These are phyloP conservation scores for Sebastes kiyomatsui DNA, from an alignment of 2,797 vertebrate species.

Conservation along the genomic window DNA sequence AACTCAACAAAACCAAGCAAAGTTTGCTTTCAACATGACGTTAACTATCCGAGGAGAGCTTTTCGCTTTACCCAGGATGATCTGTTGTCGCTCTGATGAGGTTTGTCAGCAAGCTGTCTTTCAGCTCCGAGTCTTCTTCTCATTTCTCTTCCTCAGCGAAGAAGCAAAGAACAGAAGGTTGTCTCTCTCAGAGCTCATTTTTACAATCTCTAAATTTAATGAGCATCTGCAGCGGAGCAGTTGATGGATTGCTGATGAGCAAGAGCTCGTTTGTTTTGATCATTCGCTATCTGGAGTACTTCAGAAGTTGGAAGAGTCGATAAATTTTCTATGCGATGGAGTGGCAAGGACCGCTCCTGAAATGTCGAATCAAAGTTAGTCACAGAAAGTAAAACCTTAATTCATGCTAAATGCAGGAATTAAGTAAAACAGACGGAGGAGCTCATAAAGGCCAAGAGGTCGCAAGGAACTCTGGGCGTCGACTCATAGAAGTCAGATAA, in stretches of 20 bases:
- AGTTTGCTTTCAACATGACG: constrained; percentile 30
- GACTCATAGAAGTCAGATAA: background rate
- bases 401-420: background rate
- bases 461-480: background rate
- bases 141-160: constrained; percentile 12
- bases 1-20: constrained; percentile 35
- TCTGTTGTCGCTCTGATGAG: constrained; percentile 23
- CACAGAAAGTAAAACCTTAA: background rate
- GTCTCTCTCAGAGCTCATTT: constrained; percentile 47
- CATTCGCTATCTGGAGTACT: constrained; percentile 42
- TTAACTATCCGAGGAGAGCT: constrained; percentile 27
- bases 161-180: constrained; percentile 44
- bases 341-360: constrained; percentile 14
- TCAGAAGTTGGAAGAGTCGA: constrained; percentile 41
- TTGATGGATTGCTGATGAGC: constrained; percentile 62
- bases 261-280: constrained; percentile 66
- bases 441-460: background rate
- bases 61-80: constrained; percentile 4
- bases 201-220: constrained; percentile 61
- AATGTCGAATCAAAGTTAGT: constrained; percentile 48
- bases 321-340: constrained; percentile 40
- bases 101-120: constrained; percentile 36
- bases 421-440: background rate
- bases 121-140: constrained; percentile 25
- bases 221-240: constrained; percentile 56